Conservation (phyloP, 1,140 invertebrate species). For the Macrostomum lignano region DNA sequence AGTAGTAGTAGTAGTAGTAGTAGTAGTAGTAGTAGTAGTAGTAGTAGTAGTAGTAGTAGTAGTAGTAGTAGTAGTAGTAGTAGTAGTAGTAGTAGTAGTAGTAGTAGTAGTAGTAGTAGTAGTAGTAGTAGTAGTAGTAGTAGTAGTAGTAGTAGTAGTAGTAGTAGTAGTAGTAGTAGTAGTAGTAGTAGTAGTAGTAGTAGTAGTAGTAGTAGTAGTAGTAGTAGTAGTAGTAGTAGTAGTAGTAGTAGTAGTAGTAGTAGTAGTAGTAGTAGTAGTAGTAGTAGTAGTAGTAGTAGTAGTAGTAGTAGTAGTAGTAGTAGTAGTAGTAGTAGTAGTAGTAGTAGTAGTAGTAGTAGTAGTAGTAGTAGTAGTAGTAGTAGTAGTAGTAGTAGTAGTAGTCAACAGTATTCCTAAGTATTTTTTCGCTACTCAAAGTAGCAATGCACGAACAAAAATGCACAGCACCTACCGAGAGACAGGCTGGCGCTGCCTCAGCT, state of each 20-base stretch:
- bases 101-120: slow-evolving; percentile 2
- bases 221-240: slow-evolving; percentile 2
- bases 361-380: slow-evolving; percentile 2
- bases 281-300: slow-evolving; percentile 2
- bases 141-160: slow-evolving; percentile 2
- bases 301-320: slow-evolving; percentile 2
- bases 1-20: slow-evolving; percentile 2
- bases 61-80: slow-evolving; percentile 1
- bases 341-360: slow-evolving; percentile 2
- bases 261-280: slow-evolving; percentile 2
- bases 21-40: slow-evolving; percentile 1
- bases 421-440: no score
- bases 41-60: slow-evolving; percentile 2
- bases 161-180: slow-evolving; percentile 2
- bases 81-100: slow-evolving; percentile 2
- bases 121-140: slow-evolving; percentile 2
- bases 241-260: slow-evolving; percentile 2
- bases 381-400: no score
- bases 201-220: slow-evolving; percentile 2
- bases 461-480: no score
- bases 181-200: slow-evolving; percentile 2
- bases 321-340: slow-evolving; percentile 2
- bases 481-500: no score
- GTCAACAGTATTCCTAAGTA: no score
- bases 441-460: no score